These are phyloP conservation scores for Euwallacea fornicatus DNA, from an alignment of 1,140 invertebrate genomes.

Conservation along the genomic window DNA sequence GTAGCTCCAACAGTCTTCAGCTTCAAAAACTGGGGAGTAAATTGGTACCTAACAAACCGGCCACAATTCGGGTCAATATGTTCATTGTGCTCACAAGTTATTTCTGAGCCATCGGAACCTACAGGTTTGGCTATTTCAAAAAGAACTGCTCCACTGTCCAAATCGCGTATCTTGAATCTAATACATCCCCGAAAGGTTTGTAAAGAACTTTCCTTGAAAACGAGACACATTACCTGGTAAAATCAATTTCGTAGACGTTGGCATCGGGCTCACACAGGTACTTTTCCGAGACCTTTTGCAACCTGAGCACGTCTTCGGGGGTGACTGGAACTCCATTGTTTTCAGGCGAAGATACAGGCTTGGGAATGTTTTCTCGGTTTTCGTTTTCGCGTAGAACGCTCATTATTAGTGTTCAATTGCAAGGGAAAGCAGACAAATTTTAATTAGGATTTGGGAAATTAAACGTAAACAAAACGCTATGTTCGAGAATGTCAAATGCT, in stretches of 20 bases:
- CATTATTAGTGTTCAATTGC: slow-evolving; percentile 39
- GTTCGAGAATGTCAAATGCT: no score
- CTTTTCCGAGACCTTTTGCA: slow-evolving; percentile 64
- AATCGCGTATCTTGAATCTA: slow-evolving; percentile 90
- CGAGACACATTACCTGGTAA: slow-evolving; percentile 65
- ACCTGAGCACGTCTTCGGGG: slow-evolving; percentile 64
- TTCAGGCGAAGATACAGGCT: slow-evolving; percentile 34
- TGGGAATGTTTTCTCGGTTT: slow-evolving; percentile 46
- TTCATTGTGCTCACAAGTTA: slow-evolving; percentile 63
- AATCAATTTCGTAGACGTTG: slow-evolving; percentile 97
- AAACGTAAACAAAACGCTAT: no score
- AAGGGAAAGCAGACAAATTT: no score
- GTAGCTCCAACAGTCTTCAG: slow-evolving; percentile 94
- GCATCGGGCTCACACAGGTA: slow-evolving; percentile 94
- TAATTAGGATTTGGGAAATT: no score
- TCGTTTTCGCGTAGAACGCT: slow-evolving; percentile 51
- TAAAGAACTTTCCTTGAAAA: slow-evolving; percentile 1
- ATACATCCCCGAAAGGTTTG: neutral
- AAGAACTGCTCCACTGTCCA: slow-evolving; percentile 88
- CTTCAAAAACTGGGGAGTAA: slow-evolving; percentile 94
- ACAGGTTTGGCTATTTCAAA: slow-evolving; percentile 97
- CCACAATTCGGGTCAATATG: slow-evolving; percentile 85
- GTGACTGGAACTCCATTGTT: slow-evolving; percentile 53
- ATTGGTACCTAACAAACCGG: slow-evolving; percentile 95
- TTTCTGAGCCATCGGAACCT: slow-evolving; percentile 64